These are phyloP conservation scores for Embiotoca jacksoni DNA, from an alignment of 2,113 vertebrate species.

Conservation along the genomic window DNA sequence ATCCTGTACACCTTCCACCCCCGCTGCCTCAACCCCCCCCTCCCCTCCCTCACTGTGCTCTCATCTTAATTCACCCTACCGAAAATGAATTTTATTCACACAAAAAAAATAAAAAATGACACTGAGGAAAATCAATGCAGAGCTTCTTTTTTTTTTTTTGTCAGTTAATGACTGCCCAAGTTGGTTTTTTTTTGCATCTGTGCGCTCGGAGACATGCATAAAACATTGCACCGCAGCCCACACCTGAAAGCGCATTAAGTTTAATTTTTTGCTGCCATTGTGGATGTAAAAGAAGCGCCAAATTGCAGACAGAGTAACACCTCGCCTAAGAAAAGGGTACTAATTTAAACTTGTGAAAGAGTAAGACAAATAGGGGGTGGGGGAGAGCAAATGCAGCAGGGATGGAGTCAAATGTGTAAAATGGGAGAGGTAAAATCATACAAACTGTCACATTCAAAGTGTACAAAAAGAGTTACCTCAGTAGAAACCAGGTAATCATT, in stretches of 20 bases:
- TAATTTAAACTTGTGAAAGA: constrained; percentile 48
- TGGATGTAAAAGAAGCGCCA: constrained; percentile 62
- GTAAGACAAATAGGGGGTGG: constrained; percentile 24
- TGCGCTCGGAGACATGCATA: constrained; percentile 63
- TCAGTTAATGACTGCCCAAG: constrained; percentile 66
- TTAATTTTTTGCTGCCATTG: constrained; percentile 71
- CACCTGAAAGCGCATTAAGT: constrained; percentile 80
- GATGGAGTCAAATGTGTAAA: constrained; percentile 27
- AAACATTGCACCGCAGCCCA: constrained; percentile 59
- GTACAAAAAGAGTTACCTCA: constrained; percentile 13
- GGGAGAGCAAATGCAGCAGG: constrained; percentile 4
- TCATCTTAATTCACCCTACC: constrained; percentile 51
- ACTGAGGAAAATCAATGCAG: constrained; percentile 71
- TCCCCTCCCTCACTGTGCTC: constrained; percentile 17
- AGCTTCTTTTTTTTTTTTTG: constrained; percentile 45
- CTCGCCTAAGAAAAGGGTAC: constrained; percentile 43
- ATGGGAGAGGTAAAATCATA: constrained; percentile 19
- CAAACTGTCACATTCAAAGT: constrained; percentile 25
- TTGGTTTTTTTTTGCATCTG: constrained; percentile 47
- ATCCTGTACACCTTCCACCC: constrained; percentile 41
- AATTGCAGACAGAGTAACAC: constrained; percentile 60
- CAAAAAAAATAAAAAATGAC: constrained; percentile 20
- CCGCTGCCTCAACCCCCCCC: constrained; percentile 23
- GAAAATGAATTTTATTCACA: constrained; percentile 52
- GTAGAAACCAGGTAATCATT: constrained; percentile 22